phyloP scores from a whole-genome alignment of 2,888 invertebrate genomes.

The Hemithea aestivaria region DNA sequence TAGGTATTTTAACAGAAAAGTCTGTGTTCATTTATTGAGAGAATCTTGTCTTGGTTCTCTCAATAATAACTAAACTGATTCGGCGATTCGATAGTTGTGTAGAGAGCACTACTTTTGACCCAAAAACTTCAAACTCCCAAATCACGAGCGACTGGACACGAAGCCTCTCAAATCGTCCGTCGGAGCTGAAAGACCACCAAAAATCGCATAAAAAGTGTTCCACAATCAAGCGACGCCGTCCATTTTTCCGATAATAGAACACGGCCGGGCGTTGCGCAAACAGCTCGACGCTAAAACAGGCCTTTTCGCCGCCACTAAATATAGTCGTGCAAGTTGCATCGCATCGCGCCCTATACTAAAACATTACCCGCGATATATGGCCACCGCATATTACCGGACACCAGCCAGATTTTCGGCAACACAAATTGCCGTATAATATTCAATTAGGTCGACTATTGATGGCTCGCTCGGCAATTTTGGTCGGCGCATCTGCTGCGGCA shows the following conservation, averaged over 20 bases:
- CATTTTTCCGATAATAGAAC: slow-evolving; percentile 76
- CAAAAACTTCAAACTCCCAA: too few species aligned
- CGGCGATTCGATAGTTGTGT: too few species aligned
- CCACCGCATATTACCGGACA: slow-evolving; percentile 59
- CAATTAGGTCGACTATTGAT: slow-evolving; percentile 76
- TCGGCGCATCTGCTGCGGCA: slow-evolving; percentile 68
- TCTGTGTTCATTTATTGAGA: too few species aligned
- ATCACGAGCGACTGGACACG: too few species aligned
- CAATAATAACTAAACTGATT: too few species aligned
- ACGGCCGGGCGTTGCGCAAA: slow-evolving; percentile 65
- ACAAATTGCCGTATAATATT: slow-evolving; percentile 77
- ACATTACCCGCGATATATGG: slow-evolving; percentile 69
- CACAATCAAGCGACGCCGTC: slow-evolving; percentile 24
- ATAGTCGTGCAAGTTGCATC: slow-evolving; percentile 61
- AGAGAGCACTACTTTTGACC: too few species aligned
- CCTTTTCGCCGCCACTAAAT: slow-evolving; percentile 34
- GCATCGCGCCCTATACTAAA: slow-evolving; percentile 64
- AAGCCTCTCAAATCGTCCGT: too few species aligned
- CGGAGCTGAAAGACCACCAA: slow-evolving; percentile 14
- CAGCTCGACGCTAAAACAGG: slow-evolving; percentile 64
- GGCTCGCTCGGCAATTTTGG: slow-evolving; percentile 69
- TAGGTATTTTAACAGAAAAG: too few species aligned
- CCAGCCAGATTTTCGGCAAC: slow-evolving; percentile 75
- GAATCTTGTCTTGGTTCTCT: too few species aligned
- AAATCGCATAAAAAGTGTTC: slow-evolving; percentile 23